phyloP scores from a whole-genome alignment of 2,888 invertebrate species.

The Rhaphigaster nebulosa region DNA sequence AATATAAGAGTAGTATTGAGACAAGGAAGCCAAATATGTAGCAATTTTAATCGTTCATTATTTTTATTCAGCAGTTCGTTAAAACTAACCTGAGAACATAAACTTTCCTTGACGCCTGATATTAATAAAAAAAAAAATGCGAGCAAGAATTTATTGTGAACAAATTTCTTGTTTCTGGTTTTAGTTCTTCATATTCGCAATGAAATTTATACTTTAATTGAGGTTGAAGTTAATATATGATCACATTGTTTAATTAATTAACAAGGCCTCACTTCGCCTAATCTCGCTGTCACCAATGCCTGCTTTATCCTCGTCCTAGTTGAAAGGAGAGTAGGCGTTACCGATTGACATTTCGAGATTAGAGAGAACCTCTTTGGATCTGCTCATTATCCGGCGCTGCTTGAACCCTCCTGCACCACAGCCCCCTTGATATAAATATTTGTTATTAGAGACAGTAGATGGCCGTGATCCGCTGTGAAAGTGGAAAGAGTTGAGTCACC shows the following conservation, averaged over 20 bases:
- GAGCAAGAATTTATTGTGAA: too few species aligned
- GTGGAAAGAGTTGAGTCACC: neutral
- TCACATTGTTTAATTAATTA: neutral
- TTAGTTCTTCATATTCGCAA: neutral
- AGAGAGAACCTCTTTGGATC: neutral
- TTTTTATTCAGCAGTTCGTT: too few species aligned
- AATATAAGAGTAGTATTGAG: too few species aligned
- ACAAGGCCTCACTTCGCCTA: neutral
- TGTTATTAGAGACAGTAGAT: slow-evolving; percentile 25
- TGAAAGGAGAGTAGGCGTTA: neutral
- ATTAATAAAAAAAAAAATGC: too few species aligned
- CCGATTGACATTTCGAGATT: neutral
- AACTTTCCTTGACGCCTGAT: too few species aligned
- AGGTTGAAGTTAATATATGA: neutral
- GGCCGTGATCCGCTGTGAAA: slow-evolving; percentile 28
- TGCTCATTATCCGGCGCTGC: neutral
- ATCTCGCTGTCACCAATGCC: neutral
- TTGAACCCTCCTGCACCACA: too few species aligned
- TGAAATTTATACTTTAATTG: neutral
- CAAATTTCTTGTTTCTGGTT: too few species aligned
- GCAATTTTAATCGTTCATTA: too few species aligned
- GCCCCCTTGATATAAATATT: neutral
- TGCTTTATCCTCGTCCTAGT: neutral
- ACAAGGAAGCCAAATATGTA: too few species aligned
- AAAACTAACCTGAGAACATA: too few species aligned